Evolutionary conservation across 2,797 vertebrate species (phyloP).

Genomic region (Sphaeramia orbicularis): DNA sequence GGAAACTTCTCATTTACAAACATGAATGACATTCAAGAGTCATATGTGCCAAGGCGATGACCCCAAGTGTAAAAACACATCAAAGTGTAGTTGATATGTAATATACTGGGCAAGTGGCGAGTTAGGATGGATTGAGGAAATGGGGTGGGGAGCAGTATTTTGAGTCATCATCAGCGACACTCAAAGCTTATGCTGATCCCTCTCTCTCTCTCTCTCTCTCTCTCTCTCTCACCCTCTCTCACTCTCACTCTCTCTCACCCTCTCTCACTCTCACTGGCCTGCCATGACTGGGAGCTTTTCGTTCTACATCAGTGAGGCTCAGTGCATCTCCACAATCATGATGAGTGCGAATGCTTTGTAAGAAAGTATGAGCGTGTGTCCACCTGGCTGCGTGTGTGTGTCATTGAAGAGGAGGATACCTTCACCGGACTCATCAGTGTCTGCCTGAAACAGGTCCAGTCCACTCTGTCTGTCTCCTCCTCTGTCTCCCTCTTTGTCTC

Average conservation of each 20-base stretch:
- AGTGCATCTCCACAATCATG: slow-evolving; percentile 51
- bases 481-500: background rate
- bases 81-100: slow-evolving; percentile 7
- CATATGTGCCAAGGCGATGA: background rate
- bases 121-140: slow-evolving; percentile 25
- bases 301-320: slow-evolving; percentile 47
- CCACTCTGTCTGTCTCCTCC: background rate
- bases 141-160: slow-evolving; percentile 51
- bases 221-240: slow-evolving; percentile 10
- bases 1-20: background rate
- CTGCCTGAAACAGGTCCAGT: slow-evolving; percentile 26
- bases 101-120: background rate
- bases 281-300: slow-evolving; percentile 48
- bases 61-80: slow-evolving; percentile 8
- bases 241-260: background rate
- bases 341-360: slow-evolving; percentile 28
- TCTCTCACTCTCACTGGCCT: slow-evolving; percentile 36
- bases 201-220: slow-evolving; percentile 8
- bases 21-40: background rate
- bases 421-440: slow-evolving; percentile 35
- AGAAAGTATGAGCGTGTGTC: slow-evolving; percentile 24
- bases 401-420: slow-evolving; percentile 41
- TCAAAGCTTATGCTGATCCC: slow-evolving; percentile 54
- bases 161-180: slow-evolving; percentile 67
- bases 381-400: slow-evolving; percentile 41